Base-by-base conservation (phyloP, 2,888 invertebrate species). In the Drosophila lacicola region DNA sequence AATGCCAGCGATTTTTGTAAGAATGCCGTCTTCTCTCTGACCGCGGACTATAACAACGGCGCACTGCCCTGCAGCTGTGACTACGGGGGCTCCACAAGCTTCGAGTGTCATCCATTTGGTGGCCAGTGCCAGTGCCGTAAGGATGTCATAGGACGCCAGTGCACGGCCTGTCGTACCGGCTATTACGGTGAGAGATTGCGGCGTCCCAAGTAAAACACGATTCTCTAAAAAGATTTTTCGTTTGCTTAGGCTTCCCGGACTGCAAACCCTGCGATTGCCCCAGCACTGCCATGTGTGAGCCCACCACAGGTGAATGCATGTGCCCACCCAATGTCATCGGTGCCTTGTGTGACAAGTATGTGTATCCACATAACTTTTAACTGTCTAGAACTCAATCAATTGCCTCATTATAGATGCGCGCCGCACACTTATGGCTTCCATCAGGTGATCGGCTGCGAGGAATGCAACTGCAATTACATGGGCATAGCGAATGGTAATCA, bases 111-210 rank as follows among this genome's bases (percentile, higher is more conserved):
- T 72, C 95, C 95, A 41, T 99, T 98, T 91, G 99, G 99, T 0
- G 99, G 99, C 0, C 98, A 99, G 92, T 99, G 99, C 91, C 95
- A 95, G 4, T 99, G 99, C 92, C 96, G 96, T 88, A 94, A 96
- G 0, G 96, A 99, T 91, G 96, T 99, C 2, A 98, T 99, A 76
- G 99, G 99, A 1, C 94, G 99, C 36, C 95, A 91, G 94, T 95
- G 95, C 88, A 95, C 96, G 42, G 94, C 94, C 8, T 97, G 97
- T 83, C 94, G 94, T 70, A 97, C 98, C 0, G 99, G 98, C 0
- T 98, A 95, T 64, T 99, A 96, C 90, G 98, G 75, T 74, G 3
- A 25, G 4, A 9, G 14, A 39, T 39, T 6, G 37, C 5, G 6
- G n/a, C 37, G 13, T 2, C 0, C 3, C 14, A 39, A 2, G 17